These are phyloP conservation scores for Helicoverpa assulta DNA, from an alignment of 2,888 invertebrate species.

Conservation along the genomic window DNA sequence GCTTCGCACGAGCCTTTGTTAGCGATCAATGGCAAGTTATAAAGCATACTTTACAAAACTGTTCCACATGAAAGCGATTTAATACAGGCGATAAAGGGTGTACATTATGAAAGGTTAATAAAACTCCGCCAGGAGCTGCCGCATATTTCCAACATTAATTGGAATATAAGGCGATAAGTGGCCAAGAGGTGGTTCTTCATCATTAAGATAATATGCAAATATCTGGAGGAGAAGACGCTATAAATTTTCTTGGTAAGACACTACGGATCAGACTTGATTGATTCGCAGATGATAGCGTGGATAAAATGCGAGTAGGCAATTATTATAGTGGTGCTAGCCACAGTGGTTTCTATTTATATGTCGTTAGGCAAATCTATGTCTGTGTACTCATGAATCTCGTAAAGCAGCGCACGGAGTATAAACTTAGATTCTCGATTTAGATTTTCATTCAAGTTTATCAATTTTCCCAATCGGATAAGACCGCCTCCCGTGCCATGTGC, in stretches of 20 bases:
- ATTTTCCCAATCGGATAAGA: slow-evolving; percentile 55
- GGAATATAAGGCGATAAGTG: slow-evolving; percentile 83
- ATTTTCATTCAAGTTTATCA: slow-evolving; percentile 62
- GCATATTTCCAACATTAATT: slow-evolving; percentile 86
- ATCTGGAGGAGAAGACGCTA: slow-evolving; percentile 73
- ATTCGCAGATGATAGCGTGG: slow-evolving; percentile 76
- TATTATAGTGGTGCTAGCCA: slow-evolving; percentile 59
- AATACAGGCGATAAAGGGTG: slow-evolving; percentile 75
- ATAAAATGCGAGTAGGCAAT: slow-evolving; percentile 68
- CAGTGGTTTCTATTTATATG: slow-evolving; percentile 61
- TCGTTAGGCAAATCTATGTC: slow-evolving; percentile 58
- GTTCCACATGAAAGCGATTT: slow-evolving; percentile 80
- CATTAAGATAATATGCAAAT: slow-evolving; percentile 87
- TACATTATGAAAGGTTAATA: slow-evolving; percentile 84
- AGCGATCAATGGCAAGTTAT: slow-evolving; percentile 61
- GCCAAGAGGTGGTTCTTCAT: slow-evolving; percentile 80
- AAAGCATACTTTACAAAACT: slow-evolving; percentile 72
- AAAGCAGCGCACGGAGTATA: slow-evolving; percentile 54
- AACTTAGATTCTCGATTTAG: slow-evolving; percentile 59
- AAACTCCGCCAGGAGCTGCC: slow-evolving; percentile 74
- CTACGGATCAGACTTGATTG: slow-evolving; percentile 77
- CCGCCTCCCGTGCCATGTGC: slow-evolving; percentile 48
- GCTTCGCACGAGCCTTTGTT: not conserved
- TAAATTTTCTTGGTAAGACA: slow-evolving; percentile 74
- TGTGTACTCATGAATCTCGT: slow-evolving; percentile 59